A percentile compares a stretch with the other conserved stretches of the same genome.
These are phyloP conservation scores for Pollenia amentaria DNA, from an alignment of 2,888 invertebrate genomes.

Conservation along the genomic window DNA sequence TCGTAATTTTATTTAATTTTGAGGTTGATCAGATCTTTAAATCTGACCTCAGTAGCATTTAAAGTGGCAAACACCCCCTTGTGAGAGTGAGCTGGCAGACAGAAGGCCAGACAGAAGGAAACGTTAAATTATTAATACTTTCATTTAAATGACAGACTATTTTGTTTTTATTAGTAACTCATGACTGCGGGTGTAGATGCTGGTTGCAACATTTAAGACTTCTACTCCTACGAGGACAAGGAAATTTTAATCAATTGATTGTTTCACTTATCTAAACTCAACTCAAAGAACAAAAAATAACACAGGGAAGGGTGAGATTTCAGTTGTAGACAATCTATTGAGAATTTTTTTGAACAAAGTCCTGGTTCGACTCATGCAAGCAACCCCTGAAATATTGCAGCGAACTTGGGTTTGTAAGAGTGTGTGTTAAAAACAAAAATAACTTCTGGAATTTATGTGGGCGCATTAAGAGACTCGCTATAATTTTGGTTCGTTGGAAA, in stretches of 20 bases:
- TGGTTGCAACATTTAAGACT: conserved; percentile 12
- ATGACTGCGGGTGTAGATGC: conserved; percentile 44
- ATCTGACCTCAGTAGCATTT: conserved; percentile 24
- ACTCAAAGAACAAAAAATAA: background rate
- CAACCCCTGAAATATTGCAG: conserved; percentile 24
- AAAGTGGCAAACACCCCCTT: conserved; percentile 38
- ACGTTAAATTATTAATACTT: conserved; percentile 27
- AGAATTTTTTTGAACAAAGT: background rate
- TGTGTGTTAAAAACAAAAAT: conserved; percentile 26
- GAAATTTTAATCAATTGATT: conserved; percentile 35
- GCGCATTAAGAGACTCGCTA: conserved; percentile 25
- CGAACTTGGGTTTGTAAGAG: background rate
- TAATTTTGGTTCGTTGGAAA: background rate
- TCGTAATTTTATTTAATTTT: background rate
- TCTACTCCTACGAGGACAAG: conserved; percentile 36
- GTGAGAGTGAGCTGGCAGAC: background rate
- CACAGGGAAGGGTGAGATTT: conserved; percentile 48
- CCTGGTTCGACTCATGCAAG: background rate
- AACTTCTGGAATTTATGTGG: conserved; percentile 64
- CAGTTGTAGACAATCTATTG: background rate
- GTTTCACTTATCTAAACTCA: background rate
- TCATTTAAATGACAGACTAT: conserved; percentile 22
- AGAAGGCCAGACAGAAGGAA: background rate
- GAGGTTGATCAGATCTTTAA: background rate
- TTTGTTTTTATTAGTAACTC: background rate